These are phyloP conservation scores for Aurelia aurita DNA, from an alignment of 30 jellyfish, hydroid and myxozoan species.

Conservation along the genomic window DNA sequence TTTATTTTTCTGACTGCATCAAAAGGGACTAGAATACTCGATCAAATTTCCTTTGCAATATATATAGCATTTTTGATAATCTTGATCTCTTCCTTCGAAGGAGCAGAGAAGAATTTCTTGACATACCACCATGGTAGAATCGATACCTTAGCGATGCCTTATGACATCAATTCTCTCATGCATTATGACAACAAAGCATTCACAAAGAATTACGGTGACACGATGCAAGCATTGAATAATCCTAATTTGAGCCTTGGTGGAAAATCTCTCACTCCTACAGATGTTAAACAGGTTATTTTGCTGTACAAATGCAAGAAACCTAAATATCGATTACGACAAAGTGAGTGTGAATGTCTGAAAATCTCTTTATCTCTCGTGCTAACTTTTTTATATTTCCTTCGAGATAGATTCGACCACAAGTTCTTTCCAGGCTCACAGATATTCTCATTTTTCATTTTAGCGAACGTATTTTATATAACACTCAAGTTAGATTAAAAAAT, in stretches of 20 bases:
- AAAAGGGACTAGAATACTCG: no score
- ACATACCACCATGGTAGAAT: conserved; percentile 81
- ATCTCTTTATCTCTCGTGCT: neutral
- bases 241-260: conserved; percentile 75
- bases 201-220: conserved; percentile 70
- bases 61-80: no score
- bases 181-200: conserved; percentile 84
- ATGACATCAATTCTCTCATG: conserved; percentile 75
- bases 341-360: neutral
- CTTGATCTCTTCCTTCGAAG: conserved; percentile 13
- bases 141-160: conserved; percentile 87
- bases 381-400: no score
- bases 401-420: no score
- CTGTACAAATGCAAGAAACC: conserved; percentile 70
- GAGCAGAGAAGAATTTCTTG: conserved; percentile 84
- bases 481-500: no score
- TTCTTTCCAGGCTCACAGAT: no score
- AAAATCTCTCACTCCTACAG: conserved; percentile 55
- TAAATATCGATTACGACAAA: conserved; percentile 5
- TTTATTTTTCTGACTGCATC: no score
- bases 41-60: no score
- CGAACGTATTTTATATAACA: no score
- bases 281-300: conserved; percentile 63
- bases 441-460: no score
- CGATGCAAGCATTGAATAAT: conserved; percentile 78